Base-by-base conservation (phyloP, 2,113 vertebrate species). In the Hydrochoerus hydrochaeris region DNA sequence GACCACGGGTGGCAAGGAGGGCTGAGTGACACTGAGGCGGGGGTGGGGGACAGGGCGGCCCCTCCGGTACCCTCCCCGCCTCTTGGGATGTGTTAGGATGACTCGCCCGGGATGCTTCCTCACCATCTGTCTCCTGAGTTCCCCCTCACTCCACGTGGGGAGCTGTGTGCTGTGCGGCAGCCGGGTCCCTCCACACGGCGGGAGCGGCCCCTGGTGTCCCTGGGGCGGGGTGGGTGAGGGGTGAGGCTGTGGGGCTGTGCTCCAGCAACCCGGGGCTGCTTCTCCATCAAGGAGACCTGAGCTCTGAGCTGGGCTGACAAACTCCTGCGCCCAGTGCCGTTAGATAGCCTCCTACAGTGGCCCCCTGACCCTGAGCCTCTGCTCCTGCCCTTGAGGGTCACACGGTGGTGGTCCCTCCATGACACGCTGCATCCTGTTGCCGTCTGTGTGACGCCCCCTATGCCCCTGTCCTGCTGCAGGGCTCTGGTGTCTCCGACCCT, bases 381-480 rank as follows among this genome's bases (percentile, higher is more conserved):
- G 1, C 13, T 60, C 49, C 49, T 12, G 5, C 26, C 17, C 83
- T 85, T 1, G 28, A 85, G 38, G 54, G 11, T 35, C n/a, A 28
- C 54, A 83, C 11, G 32, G 12, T 1, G n/a, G 22, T 7, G 30
- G 10, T 26, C n/a, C 30, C 80, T 24, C 13, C 1, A 12, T 0
- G 2, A 1, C 17, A 0, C 12, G 7, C 52, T 9, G 3, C 5
- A 3, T 71, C 20, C 30, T 1, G 28, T 5, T 38, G 4, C 57
- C 32, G 8, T n/a, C 32, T 52, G 9, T 0, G 20, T 2, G 8
- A 10, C 0, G 1, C 32, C 16, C 71, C 62, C 49, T 22, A 3
- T 0, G 0, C 0, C 46, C 11, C 2, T 0, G 2, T 32, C 1
- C 17, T 1, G 62, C 58, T 1, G 10, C 10, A 0, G 58, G 38